Evolutionary conservation across 1,140 invertebrate species (phyloP).

Genomic region (Diabrotica undecimpunctata): DNA sequence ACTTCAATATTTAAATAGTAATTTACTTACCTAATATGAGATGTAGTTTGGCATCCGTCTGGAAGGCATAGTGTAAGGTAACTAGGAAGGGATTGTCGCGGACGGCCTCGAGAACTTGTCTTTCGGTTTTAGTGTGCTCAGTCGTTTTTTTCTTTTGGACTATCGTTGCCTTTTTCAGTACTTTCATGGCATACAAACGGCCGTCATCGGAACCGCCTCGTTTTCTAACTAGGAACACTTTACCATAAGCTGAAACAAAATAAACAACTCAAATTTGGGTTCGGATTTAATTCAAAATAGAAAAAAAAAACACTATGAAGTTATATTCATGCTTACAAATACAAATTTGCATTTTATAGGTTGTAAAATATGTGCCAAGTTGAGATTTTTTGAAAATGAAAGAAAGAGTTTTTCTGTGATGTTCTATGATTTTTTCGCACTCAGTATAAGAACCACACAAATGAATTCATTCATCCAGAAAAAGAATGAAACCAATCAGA

Average conservation of each 20-base stretch:
- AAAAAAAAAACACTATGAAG: too few species aligned
- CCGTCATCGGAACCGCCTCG: conserved; percentile 72
- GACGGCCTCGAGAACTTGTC: conserved; percentile 85
- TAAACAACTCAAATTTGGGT: background rate
- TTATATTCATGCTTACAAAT: too few species aligned
- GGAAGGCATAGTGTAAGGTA: conserved; percentile 91
- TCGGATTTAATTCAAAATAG: too few species aligned
- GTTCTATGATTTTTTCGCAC: too few species aligned
- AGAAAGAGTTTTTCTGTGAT: too few species aligned
- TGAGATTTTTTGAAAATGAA: too few species aligned
- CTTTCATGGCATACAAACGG: conserved; percentile 91
- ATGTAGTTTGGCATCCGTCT: conserved; percentile 87
- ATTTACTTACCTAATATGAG: conserved; percentile 78
- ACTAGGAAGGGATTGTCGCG: conserved; percentile 87
- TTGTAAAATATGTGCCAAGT: too few species aligned
- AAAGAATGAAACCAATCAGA: too few species aligned
- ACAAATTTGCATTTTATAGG: too few species aligned
- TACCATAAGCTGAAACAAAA: conserved; percentile 80
- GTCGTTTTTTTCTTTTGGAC: conserved; percentile 90
- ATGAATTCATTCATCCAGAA: too few species aligned
- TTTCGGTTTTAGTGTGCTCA: conserved; percentile 88
- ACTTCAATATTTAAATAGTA: too few species aligned
- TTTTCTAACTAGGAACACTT: conserved; percentile 89
- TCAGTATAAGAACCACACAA: too few species aligned
- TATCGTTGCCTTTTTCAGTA: conserved; percentile 85